These are phyloP conservation scores for Magallana ariakensis DNA, from an alignment of 1,140 invertebrate species.

Conservation along the genomic window DNA sequence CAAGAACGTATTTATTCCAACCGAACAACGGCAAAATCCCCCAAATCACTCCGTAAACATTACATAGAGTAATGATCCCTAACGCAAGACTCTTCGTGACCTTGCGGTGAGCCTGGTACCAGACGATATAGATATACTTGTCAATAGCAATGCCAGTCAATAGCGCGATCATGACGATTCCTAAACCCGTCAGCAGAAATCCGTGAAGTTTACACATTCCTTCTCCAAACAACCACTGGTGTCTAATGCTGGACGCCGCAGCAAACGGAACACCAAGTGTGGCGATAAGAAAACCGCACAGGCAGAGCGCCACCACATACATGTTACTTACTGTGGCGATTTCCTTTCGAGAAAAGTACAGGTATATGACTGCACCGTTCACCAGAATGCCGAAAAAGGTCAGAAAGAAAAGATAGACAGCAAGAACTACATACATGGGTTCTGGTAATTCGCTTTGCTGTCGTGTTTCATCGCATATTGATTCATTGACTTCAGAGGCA, in stretches of 20 bases:
- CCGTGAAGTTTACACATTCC: constrained; percentile 8
- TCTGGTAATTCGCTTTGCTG: not conserved
- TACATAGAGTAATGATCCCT: not conserved
- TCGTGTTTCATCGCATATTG: not conserved
- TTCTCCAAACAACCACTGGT: constrained; percentile 28
- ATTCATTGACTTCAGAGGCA: not conserved
- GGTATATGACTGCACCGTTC: constrained; percentile 28
- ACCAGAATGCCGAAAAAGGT: constrained; percentile 17
- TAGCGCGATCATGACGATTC: constrained; percentile 39
- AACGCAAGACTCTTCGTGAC: not conserved
- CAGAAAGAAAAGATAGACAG: not conserved
- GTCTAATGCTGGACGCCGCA: constrained; percentile 6
- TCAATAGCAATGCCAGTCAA: constrained; percentile 37
- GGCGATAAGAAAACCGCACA: constrained; percentile 33
- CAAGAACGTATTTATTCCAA: constrained; percentile 15
- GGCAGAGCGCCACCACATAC: constrained; percentile 20
- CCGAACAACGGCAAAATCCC: constrained; percentile 2
- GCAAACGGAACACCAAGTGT: constrained; percentile 27
- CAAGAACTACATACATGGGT: not conserved
- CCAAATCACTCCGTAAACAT: constrained; percentile 13
- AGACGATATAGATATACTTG: constrained; percentile 30
- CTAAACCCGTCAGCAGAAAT: constrained; percentile 32
- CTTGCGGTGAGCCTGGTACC: not conserved
- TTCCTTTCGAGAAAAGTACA: not conserved
- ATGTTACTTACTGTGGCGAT: not conserved